These are phyloP conservation scores for Coptotermes formosanus DNA, from an alignment of 1,140 invertebrate genomes.

Conservation along the genomic window DNA sequence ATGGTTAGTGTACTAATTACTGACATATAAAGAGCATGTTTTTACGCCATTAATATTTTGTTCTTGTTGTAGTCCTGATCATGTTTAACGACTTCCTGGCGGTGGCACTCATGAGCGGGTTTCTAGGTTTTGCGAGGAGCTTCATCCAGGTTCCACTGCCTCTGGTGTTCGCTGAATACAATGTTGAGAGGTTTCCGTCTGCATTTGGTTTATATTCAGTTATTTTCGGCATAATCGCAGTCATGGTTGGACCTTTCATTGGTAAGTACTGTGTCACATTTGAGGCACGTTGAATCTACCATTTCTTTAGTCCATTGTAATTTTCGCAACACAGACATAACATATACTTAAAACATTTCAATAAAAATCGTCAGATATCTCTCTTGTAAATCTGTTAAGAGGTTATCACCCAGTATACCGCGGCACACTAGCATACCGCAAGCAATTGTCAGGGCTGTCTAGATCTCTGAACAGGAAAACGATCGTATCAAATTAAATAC, in stretches of 20 bases:
- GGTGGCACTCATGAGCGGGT: slow-evolving; percentile 48
- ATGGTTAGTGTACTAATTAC: too few species aligned
- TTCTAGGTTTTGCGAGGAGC: slow-evolving; percentile 54
- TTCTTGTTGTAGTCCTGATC: slow-evolving; percentile 46
- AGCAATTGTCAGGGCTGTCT: too few species aligned
- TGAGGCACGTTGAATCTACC: background rate
- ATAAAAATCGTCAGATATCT: too few species aligned
- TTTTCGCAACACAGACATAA: too few species aligned
- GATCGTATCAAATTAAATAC: too few species aligned
- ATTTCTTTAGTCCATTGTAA: background rate
- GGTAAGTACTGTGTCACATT: slow-evolving; percentile 40
- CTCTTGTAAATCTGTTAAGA: too few species aligned
- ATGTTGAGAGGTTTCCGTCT: slow-evolving; percentile 61
- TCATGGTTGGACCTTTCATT: slow-evolving; percentile 48
- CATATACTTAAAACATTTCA: too few species aligned
- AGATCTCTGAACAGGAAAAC: too few species aligned
- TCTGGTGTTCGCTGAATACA: slow-evolving; percentile 64
- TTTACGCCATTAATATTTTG: background rate
- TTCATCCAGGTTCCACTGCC: slow-evolving; percentile 57
- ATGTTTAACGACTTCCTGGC: slow-evolving; percentile 47
- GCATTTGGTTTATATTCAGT: slow-evolving; percentile 66
- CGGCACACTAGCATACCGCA: too few species aligned
- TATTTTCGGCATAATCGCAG: slow-evolving; percentile 50
- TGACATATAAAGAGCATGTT: too few species aligned
- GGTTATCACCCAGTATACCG: too few species aligned